These are phyloP conservation scores for Gopherus evgoodei DNA, from an alignment of 2,113 vertebrate species.

Conservation along the genomic window DNA sequence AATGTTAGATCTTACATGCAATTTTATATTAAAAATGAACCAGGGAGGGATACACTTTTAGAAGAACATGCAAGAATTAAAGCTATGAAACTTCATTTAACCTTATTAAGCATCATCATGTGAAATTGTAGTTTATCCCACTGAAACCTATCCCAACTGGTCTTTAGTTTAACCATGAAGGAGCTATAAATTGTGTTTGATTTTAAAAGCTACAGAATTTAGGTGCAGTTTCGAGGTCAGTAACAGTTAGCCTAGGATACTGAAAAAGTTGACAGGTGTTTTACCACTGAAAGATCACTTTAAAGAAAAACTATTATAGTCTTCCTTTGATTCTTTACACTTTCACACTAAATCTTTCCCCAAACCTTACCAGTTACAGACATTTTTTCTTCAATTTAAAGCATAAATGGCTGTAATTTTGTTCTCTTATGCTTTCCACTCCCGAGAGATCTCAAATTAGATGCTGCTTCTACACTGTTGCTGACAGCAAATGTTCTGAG, in stretches of 20 bases:
- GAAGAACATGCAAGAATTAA: neutral
- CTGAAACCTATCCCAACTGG: neutral
- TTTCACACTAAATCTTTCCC: neutral
- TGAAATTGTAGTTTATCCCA: neutral
- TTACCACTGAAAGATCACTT: constrained; percentile 1
- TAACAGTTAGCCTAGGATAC: neutral
- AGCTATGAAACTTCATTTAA: neutral
- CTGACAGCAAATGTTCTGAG: neutral
- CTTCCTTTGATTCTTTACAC: neutral
- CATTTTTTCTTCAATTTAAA: neutral
- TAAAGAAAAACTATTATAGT: neutral
- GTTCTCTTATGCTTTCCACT: neutral
- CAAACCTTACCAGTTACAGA: neutral
- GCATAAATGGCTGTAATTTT: neutral
- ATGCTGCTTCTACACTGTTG: neutral
- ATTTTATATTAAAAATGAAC: neutral
- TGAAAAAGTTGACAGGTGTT: neutral
- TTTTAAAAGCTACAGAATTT: neutral
- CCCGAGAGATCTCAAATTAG: neutral
- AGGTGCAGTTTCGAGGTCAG: neutral
- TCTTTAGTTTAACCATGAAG: neutral
- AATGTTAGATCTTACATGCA: neutral
- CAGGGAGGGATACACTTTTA: neutral
- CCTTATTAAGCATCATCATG: neutral
- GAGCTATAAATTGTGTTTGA: neutral